Evolutionary conservation across 2,797 vertebrate genomes (phyloP).

Genomic region (Enteromius treurensis): DNA sequence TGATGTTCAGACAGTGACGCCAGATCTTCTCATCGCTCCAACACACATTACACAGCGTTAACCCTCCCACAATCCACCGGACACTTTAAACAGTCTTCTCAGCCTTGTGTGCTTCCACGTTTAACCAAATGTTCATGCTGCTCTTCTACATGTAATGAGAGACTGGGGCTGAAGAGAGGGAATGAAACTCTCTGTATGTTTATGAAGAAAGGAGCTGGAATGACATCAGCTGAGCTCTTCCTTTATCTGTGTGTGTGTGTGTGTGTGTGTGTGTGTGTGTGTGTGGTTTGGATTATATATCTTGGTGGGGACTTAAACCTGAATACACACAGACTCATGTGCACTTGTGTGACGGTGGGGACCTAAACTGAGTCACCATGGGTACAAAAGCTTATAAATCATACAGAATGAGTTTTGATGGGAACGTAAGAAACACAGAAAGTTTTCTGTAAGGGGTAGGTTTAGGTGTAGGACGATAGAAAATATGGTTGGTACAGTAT

Average conservation of each 20-base stretch:
- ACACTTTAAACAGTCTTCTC: background rate
- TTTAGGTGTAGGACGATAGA: too few relatives aligned
- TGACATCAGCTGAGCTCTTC: background rate
- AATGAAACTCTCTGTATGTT: background rate
- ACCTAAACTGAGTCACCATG: too few relatives aligned
- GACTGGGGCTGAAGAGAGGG: background rate
- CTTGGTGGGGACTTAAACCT: too few relatives aligned
- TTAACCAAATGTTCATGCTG: background rate
- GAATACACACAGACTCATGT: too few relatives aligned
- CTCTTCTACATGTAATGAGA: background rate
- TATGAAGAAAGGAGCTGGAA: background rate
- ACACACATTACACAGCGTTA: constrained; percentile 11
- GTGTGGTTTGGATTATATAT: too few relatives aligned
- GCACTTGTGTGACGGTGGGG: too few relatives aligned
- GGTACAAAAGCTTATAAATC: too few relatives aligned
- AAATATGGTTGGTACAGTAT: too few relatives aligned
- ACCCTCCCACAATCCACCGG: background rate
- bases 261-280: constrained; percentile 28
- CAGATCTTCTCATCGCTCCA: background rate
- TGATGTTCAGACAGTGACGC: background rate
- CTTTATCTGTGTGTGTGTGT: constrained; percentile 19
- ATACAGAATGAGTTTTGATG: too few relatives aligned
- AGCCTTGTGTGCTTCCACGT: background rate
- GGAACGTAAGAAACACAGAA: too few relatives aligned
- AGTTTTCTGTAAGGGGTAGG: too few relatives aligned